A percentile compares a stretch with the other conserved stretches of the same genome.
Evolutionary conservation across 2,888 invertebrate species (phyloP).

Genomic region (Monopis laevigella): DNA sequence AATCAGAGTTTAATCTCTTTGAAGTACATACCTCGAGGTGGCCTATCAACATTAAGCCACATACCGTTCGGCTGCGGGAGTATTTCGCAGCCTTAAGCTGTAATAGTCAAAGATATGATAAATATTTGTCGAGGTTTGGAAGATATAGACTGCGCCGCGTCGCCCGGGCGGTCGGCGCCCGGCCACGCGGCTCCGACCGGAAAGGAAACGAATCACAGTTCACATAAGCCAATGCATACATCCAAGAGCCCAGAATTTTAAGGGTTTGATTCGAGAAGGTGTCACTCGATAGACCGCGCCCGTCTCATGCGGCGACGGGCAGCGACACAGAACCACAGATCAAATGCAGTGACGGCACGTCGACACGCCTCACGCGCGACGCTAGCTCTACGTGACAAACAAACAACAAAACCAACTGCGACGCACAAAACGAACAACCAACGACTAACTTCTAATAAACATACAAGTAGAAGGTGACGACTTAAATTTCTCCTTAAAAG

Average conservation of each 20-base stretch:
- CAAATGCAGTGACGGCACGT: constrained; percentile 63
- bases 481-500: constrained; percentile 66
- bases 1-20: constrained; percentile 9
- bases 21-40: constrained; percentile 34
- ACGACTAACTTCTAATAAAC: constrained; percentile 64
- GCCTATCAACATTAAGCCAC: constrained; percentile 23
- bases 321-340: constrained; percentile 62
- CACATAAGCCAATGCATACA: constrained; percentile 68
- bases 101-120: not conserved
- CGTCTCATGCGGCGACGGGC: constrained; percentile 15
- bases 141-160: constrained; percentile 45
- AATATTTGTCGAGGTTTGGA: constrained; percentile 26
- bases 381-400: constrained; percentile 63
- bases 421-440: constrained; percentile 62
- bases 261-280: constrained; percentile 61
- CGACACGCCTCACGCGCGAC: constrained; percentile 57
- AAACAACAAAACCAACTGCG: constrained; percentile 49
- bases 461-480: constrained; percentile 68
- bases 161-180: constrained; percentile 39
- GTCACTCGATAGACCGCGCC: constrained; percentile 51
- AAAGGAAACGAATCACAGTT: constrained; percentile 68
- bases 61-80: constrained; percentile 21
- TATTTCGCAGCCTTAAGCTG: no score
- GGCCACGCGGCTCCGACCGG: constrained; percentile 42
- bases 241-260: constrained; percentile 68